Evolutionary conservation across 2,113 vertebrate genomes (phyloP), one percentile per base, ranked within the genome.

Genomic region (Nycticryphes semicollaris): DNA sequence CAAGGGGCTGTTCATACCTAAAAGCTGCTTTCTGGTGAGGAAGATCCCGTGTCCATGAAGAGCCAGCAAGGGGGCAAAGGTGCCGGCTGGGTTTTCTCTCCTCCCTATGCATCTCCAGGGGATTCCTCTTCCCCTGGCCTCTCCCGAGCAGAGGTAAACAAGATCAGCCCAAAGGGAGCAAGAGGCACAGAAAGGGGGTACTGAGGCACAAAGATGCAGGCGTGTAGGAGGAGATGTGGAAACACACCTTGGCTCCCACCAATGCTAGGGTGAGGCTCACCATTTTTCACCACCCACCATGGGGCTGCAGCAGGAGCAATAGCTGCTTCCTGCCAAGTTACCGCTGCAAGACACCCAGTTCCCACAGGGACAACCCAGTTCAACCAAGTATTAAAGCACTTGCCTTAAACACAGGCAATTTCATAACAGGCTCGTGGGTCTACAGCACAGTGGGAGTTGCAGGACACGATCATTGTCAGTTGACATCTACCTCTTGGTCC

Each of bases 251-350:
- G 7, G 2, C 35, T 73, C n/a, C 8, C 5, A 3, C 43, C 9
- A 50, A 8, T 6, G 19, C 62, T 4, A 10, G n/a, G 39, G 33
- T 0, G 17, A 41, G 28, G 51, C 35, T 72, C 30, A 11, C 54
- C 41, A 9, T 21, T 1, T 5, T 10, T 14, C 47, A 31, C 33
- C 27, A 5, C 8, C 2, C 4, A 7, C 3, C 24, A 5, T 0
- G 1, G 5, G 21, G 39, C 9, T 57, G 5, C 9, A 7, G 51
- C 30, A 25, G 22, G 9, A 79, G 33, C 35, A 56, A 8, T 0
- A 2, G 50, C 43, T 31, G 73, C 51, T 37, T 24, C 57, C 11
- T 4, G 56, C 18, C 31, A 6, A 37, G 22, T 4, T 12, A 19
- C 3, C 21, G 6, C 41, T 19, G 48, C 2, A 4, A 48, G 56